Conservation (phyloP, 2,113 vertebrate species). For the Bambusicola thoracicus region DNA sequence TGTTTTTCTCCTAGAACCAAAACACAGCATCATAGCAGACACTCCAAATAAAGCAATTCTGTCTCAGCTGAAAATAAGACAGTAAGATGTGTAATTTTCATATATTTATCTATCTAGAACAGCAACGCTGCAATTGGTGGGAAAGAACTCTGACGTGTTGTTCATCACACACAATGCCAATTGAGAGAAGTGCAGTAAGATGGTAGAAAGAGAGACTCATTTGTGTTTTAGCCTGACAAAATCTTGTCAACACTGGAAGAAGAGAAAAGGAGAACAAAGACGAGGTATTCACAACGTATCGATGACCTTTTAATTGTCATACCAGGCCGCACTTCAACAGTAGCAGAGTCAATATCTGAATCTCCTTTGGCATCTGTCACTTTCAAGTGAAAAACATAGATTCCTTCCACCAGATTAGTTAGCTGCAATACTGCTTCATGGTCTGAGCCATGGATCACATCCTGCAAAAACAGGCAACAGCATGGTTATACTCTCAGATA, state of each 20-base stretch:
- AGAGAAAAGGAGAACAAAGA: background rate
- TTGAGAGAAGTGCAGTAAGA: background rate
- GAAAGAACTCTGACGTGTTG: background rate
- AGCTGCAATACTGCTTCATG: slow-evolving; percentile 80
- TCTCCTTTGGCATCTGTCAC: slow-evolving; percentile 83
- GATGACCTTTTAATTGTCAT: slow-evolving; percentile 66
- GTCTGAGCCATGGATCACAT: slow-evolving; percentile 85
- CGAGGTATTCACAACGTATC: slow-evolving; percentile 24
- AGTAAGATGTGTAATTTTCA: background rate
- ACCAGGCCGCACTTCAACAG: slow-evolving; percentile 91
- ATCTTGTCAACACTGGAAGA: background rate
- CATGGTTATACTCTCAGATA: background rate
- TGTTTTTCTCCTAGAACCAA: no score
- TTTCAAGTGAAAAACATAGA: slow-evolving; percentile 86
- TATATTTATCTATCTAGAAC: background rate
- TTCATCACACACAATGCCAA: background rate
- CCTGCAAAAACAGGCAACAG: slow-evolving; percentile 69
- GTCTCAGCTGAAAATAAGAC: no score
- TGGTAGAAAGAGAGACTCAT: background rate
- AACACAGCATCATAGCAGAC: no score
- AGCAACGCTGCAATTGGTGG: fast-evolving
- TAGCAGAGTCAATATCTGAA: slow-evolving; percentile 81
- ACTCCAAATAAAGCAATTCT: no score
- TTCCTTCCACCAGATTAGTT: slow-evolving; percentile 89
- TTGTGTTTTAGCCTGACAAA: background rate